Conservation (phyloP, 2,113 vertebrate species). For the Castor canadensis region DNA sequence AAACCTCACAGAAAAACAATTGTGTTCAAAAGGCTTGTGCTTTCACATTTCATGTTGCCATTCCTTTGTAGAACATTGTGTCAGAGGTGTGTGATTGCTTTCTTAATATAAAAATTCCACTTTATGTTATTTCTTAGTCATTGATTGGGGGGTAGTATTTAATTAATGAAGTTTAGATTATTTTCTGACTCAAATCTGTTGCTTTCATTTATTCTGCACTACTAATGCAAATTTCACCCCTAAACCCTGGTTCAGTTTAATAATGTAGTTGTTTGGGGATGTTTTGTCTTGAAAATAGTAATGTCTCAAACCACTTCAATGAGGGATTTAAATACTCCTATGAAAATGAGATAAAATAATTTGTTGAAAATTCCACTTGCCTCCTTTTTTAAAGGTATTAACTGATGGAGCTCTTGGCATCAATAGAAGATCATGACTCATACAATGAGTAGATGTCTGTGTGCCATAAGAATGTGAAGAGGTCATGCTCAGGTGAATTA, state of each 20-base stretch:
- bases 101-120: constrained; percentile 18
- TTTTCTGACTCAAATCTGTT: constrained; percentile 47
- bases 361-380: constrained; percentile 68
- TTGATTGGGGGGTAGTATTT: not conserved
- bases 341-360: constrained; percentile 67
- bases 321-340: constrained; percentile 52
- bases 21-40: not conserved
- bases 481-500: not conserved
- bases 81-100: constrained; percentile 1
- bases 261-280: constrained; percentile 44
- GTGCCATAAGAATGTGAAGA: constrained; percentile 5
- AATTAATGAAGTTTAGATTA: constrained; percentile 46
- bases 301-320: constrained; percentile 49
- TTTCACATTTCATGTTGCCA: not conserved
- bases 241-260: constrained; percentile 47
- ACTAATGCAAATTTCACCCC: constrained; percentile 44
- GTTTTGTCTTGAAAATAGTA: constrained; percentile 58
- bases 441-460: constrained; percentile 22
- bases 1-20: not conserved
- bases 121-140: not conserved
- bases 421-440: constrained; percentile 59
- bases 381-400: constrained; percentile 40
- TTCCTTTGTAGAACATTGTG: not conserved
- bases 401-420: constrained; percentile 65
- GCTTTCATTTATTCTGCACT: constrained; percentile 54